Base-by-base conservation (phyloP, 2,797 vertebrate genomes). In the Lepilemur septentrionalis region DNA sequence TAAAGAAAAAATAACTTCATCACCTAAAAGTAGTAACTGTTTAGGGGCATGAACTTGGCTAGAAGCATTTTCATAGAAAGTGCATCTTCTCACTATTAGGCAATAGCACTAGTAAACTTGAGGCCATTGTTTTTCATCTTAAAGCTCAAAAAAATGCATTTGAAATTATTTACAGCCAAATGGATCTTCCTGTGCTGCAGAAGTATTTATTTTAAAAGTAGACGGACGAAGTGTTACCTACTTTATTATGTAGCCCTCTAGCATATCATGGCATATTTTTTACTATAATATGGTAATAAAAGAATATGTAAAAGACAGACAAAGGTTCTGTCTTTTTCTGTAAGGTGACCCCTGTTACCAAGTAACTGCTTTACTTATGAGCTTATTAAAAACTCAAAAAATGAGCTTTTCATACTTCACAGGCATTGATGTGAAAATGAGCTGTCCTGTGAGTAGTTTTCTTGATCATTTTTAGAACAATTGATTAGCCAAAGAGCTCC, bases 401-500 rank as follows among this genome's bases (percentile, higher is more conserved):
- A 98, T 98, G 98, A 98, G 99, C 98, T 99, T 99, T 99, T 99
- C 98, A 98, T 99, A 99, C 98, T 99, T 99, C 98, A 98, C 97
- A 98, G 98, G 98, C 98, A 99, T 99, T 99, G 98, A 99, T 99
- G 98, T 99, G 99, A 99, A 99, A 99, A 99, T 99, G 98, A 99
- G 98, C 98, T 97, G 98, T 98, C 99, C 99, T 99, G 98, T 92
- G 97, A 98, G 98, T 98, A 98, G 98, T 98, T 98, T 99, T 99
- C 98, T 99, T 99, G 98, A 99, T 99, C 98, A 98, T 99, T 99
- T 99, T 99, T 99, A 99, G 98, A 98, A 98, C 97, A 99, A 99
- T 99, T 98, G 99, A 99, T 99, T 99, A 98, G 98, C 97, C 98
- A 98, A 98, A 99, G 99, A 99, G 98, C 98, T 96, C 97, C 99